These are phyloP conservation scores for Gobio occitaniae DNA, from an alignment of 2,797 vertebrate genomes.

Conservation along the genomic window DNA sequence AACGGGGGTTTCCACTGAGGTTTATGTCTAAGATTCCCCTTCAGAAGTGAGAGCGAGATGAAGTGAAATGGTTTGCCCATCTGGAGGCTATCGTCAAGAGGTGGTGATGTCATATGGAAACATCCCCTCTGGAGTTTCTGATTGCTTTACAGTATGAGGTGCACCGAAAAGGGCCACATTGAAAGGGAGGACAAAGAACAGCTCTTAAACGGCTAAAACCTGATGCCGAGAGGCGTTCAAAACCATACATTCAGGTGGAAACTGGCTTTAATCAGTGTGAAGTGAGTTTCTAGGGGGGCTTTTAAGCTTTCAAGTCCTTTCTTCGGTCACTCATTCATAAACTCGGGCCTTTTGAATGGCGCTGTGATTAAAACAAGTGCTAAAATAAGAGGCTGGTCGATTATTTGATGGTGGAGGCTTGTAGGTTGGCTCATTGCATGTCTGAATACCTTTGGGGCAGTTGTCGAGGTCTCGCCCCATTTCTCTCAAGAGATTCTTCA, in stretches of 20 bases:
- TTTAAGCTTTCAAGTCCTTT: slow-evolving; percentile 44
- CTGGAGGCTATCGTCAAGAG: slow-evolving; percentile 48
- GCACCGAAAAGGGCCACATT: slow-evolving; percentile 45
- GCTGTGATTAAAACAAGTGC: slow-evolving; percentile 29
- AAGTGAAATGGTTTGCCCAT: slow-evolving; percentile 47
- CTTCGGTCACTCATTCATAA: slow-evolving; percentile 40
- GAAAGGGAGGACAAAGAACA: slow-evolving; percentile 26
- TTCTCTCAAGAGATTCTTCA: slow-evolving; percentile 55
- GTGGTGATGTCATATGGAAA: slow-evolving; percentile 57
- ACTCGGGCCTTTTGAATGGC: slow-evolving; percentile 14
- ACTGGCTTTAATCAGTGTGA: slow-evolving; percentile 42
- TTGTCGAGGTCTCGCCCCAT: slow-evolving; percentile 19
- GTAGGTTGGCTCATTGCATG: slow-evolving; percentile 40
- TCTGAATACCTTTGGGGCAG: slow-evolving; percentile 49
- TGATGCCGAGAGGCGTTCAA: slow-evolving; percentile 36
- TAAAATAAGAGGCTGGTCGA: slow-evolving; percentile 36
- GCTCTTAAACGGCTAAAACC: slow-evolving; percentile 29
- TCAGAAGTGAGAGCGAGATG: slow-evolving; percentile 38
- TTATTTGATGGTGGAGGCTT: slow-evolving; percentile 35
- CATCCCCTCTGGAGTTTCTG: slow-evolving; percentile 39
- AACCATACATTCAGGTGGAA: slow-evolving; percentile 30
- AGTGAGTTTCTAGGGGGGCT: slow-evolving; percentile 38
- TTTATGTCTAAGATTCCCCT: slow-evolving; percentile 45
- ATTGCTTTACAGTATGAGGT: slow-evolving; percentile 57
- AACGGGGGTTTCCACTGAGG: slow-evolving; percentile 50